Evolutionary conservation across 2,888 invertebrate species (phyloP), one percentile per base, ranked within the genome.

Genomic region (Agrochola lychnidis): DNA sequence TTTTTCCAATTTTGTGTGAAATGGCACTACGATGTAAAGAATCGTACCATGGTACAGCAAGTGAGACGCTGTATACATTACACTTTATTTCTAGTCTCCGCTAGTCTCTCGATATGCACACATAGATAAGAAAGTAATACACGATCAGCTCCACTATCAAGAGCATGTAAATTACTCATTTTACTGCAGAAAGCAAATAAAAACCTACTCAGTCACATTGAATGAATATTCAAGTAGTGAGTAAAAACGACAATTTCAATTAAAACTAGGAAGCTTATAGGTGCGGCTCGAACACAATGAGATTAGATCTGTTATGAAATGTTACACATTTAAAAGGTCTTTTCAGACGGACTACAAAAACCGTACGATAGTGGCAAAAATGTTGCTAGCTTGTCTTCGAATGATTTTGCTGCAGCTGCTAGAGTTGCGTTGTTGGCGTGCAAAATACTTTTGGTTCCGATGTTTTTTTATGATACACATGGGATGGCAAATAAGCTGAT

Each of bases 291-390:
- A 78, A 88, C 81, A 87, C 86, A 87, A 85, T 83, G 79, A 85
- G 91, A 92, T 91, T 88, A 88, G 86, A 92, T 92, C 90, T 59
- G 88, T 90, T 91, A 91, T 89, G 92, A 92, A 92, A 93, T 89
- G 86, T 87, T 87, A 86, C 87, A 86, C 88, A 86, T 86, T 89
- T 84, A 78, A 64, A 64, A 36, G 74, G 25, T 14, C 1, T 73
- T 14, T 51, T 1, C 62, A 74, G 81, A 80, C 78, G 51, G 51
- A 42, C 48, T 1, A 57, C 56, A 0, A 30, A 3, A 7, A 12
- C 12, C 19, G 10, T 3, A 25, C 6, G 2, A 0, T 4, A 0
- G 42, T 16, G 14, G 25, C n/a, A 16, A 25, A 53, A 53, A 5
- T 6, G 30, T 53, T 25, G 53, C 42, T 12, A 4, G 10, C 4